Evolutionary conservation across 1,140 invertebrate genomes (phyloP).

Genomic region (Drosophila baimaii): DNA sequence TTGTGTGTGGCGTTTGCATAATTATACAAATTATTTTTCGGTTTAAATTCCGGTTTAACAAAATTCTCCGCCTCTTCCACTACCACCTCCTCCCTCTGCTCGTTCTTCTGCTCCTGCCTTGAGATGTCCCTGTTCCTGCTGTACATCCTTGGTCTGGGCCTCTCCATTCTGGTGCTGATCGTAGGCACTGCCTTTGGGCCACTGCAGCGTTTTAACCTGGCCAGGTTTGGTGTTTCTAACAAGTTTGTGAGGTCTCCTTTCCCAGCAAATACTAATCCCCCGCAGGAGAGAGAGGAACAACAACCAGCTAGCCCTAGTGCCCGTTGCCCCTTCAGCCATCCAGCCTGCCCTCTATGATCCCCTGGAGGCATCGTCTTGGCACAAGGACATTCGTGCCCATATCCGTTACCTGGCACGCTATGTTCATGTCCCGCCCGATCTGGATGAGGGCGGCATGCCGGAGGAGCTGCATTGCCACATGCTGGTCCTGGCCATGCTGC

Average conservation of each 20-base stretch:
- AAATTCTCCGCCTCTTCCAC: no score
- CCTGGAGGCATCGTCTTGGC: slow-evolving; percentile 27
- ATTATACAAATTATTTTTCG: no score
- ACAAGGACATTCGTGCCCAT: slow-evolving; percentile 14
- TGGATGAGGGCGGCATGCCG: slow-evolving; percentile 21
- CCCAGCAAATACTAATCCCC: neutral
- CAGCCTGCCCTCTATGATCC: slow-evolving; percentile 1
- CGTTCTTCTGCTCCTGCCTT: neutral
- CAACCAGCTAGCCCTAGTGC: slow-evolving; percentile 13
- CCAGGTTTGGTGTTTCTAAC: neutral
- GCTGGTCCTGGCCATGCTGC: slow-evolving; percentile 30
- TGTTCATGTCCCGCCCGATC: slow-evolving; percentile 31
- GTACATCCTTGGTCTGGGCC: neutral
- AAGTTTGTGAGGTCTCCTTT: no score
- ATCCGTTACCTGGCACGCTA: slow-evolving; percentile 10
- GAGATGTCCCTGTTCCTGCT: slow-evolving; percentile 15
- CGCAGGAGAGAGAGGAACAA: neutral
- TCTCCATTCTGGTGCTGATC: slow-evolving; percentile 4
- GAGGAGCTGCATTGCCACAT: slow-evolving; percentile 23
- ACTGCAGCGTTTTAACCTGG: neutral
- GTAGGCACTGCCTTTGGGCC: neutral
- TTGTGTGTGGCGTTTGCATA: no score
- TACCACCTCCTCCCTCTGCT: no score
- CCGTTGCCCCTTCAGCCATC: neutral
- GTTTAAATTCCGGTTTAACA: no score